Evolutionary conservation across 2,888 invertebrate genomes (phyloP), one percentile per base, ranked within the genome.

Genomic region (Balanococcus diminutus): DNA sequence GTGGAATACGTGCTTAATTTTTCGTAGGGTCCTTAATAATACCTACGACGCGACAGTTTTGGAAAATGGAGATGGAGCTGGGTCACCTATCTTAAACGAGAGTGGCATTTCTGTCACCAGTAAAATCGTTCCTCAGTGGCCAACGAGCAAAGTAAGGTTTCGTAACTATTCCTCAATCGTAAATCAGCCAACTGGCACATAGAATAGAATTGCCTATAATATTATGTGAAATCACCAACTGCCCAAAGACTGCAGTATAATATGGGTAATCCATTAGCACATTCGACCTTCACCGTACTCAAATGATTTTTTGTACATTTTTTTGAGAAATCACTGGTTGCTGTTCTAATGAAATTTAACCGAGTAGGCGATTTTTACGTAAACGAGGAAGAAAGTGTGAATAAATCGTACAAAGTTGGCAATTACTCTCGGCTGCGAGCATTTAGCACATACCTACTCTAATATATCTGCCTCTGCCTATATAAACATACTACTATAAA

Each of bases 371-470:
- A 67, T 67, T 32, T 75, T 75, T 75, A 19, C 75, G 75, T 28
- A 75, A 75, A 75, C 36, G 75, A 75, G 75, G 75, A 75, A 75
- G 75, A 75, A 75, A 75, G 75, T 75, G 75, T 75, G 61, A 11
- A 32, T 32, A 75, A 75, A 75, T 32, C 67, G 75, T 32, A 22
- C 8, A 2, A 51, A 19, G 51, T 51, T 14, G 75, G 31, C 75
- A 75, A 75, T 75, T 75, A 75, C 75, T 31, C 75, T 32, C 32
- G 75, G 75, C 75, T 28, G 61, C 75, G 75, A 75, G 75, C 75
- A 75, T 72, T 72, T 72, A 72, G 31, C 72, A 25, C 28, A 75
- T 16, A 42, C 42, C n/a, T n/a, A n/a, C n/a, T n/a, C n/a, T n/a
- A n/a, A n/a, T n/a, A n/a, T n/a, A n/a, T 42, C 42, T 42, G 8